phyloP scores from a whole-genome alignment of 2,888 invertebrate genomes.

The Machimus atricapillus region DNA sequence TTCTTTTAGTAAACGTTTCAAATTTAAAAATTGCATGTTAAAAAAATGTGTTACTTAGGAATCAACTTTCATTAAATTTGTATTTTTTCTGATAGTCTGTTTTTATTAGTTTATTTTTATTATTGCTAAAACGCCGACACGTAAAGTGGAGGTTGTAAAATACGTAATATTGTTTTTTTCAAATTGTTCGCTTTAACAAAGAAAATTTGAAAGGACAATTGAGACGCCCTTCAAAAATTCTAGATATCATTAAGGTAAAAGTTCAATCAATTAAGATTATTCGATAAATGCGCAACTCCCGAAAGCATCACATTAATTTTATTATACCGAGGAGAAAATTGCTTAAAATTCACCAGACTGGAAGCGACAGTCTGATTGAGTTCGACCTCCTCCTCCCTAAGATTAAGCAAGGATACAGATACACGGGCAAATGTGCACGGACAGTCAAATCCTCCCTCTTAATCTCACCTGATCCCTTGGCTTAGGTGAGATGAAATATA shows the following conservation, averaged over 20 bases:
- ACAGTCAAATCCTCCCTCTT: not conserved
- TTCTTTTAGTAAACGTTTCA: too few species aligned
- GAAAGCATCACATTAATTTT: not conserved
- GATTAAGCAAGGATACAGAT: not conserved
- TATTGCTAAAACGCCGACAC: too few species aligned
- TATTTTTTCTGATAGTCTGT: too few species aligned
- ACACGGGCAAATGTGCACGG: not conserved
- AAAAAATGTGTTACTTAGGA: too few species aligned
- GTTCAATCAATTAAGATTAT: not conserved
- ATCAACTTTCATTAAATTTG: too few species aligned
- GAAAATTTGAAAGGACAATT: not conserved
- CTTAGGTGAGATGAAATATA: constrained; percentile 5
- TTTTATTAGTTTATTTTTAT: too few species aligned
- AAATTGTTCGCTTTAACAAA: too few species aligned
- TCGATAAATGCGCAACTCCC: not conserved
- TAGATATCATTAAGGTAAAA: not conserved
- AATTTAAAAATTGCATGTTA: too few species aligned
- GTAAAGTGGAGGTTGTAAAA: too few species aligned
- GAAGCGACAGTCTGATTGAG: not conserved
- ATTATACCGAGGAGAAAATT: not conserved
- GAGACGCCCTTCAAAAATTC: not conserved
- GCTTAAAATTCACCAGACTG: constrained; percentile 1
- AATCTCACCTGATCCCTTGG: not conserved
- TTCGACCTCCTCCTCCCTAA: not conserved
- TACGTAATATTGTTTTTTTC: too few species aligned